These are phyloP conservation scores for Nothura maculosa DNA, from an alignment of 2,797 vertebrate species.

Conservation along the genomic window DNA sequence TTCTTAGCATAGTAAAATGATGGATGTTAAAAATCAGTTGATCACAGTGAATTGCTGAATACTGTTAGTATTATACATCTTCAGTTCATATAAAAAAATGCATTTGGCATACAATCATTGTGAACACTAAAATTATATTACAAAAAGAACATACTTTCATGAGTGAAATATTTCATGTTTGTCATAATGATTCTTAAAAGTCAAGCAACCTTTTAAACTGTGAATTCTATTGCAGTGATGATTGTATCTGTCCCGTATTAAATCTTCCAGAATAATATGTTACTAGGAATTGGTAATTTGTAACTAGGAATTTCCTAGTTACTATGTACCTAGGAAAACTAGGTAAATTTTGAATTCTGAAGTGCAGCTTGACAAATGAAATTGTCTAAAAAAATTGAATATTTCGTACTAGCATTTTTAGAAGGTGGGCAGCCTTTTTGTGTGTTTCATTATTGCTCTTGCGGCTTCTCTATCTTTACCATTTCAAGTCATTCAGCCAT, in stretches of 20 bases:
- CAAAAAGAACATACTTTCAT: neutral
- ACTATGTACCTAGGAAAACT: too few relatives aligned
- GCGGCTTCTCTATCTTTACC: neutral
- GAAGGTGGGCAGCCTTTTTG: neutral
- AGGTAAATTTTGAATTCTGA: constrained; percentile 3
- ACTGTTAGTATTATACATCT: neutral
- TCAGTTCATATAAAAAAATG: neutral
- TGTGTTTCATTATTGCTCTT: neutral
- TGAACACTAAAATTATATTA: neutral
- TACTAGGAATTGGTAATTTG: too few relatives aligned
- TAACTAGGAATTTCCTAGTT: too few relatives aligned
- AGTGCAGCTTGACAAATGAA: neutral
- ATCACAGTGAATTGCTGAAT: neutral
- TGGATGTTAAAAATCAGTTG: constrained; percentile 14
- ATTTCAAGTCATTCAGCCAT: neutral
- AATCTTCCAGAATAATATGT: neutral
- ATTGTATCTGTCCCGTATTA: constrained; percentile 5
- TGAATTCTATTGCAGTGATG: neutral
- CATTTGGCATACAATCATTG: neutral
- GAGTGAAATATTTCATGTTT: neutral
- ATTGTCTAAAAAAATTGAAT: neutral
- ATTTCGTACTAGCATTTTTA: neutral
- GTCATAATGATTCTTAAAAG: neutral
- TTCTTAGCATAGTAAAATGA: neutral
- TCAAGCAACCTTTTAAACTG: constrained; percentile 28